Evolutionary conservation across 2,797 vertebrate species (phyloP), one percentile per base, ranked within the genome.

Genomic region (Florisuga fusca): DNA sequence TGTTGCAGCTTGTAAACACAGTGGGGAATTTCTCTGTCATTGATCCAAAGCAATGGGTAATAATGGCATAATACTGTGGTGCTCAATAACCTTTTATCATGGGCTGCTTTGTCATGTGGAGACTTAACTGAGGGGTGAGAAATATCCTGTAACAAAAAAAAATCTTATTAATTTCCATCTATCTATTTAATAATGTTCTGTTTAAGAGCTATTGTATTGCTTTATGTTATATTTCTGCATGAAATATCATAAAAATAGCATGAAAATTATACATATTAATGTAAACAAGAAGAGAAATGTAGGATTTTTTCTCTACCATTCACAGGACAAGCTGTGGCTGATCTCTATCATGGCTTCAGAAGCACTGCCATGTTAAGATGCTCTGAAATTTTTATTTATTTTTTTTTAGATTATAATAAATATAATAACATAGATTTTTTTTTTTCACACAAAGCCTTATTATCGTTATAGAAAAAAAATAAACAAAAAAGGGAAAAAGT

Each of bases 11-110:
- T 96, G 71, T 96, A 96, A 97, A 89, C 90, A 94, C 93, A 96
- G 80, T 73, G 46, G 82, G 69, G 68, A 94, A 95, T 96, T 95
- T 96, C 66, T 94, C 89, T 89, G 76, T 64, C 94, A 94, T 95
- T 96, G 95, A 97, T 96, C 89, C 88, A 90, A 94, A 97, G 89
- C 87, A 95, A 86, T 95, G 86, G 78, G 73, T 96, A 95, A 90
- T 97, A 96, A 96, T 93, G 93, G 83, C 61, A 38, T 95, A 96
- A 93, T 96, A 79, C 73, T 76, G 64, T 94, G 71, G 63, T 96
- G 83, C 82, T 96, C 89, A 76, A 89, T 93, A 96, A 93, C 82
- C 93, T 93, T 97, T 96, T 94, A 96, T 94, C 94, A 95, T 84
- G 33, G 67, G 48, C 81, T 96, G 77, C 85, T 95, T 97, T 94